Evolutionary conservation across 2,797 vertebrate genomes (phyloP), one percentile per base, ranked within the genome.

Genomic region (Lithobates sylvaticus): DNA sequence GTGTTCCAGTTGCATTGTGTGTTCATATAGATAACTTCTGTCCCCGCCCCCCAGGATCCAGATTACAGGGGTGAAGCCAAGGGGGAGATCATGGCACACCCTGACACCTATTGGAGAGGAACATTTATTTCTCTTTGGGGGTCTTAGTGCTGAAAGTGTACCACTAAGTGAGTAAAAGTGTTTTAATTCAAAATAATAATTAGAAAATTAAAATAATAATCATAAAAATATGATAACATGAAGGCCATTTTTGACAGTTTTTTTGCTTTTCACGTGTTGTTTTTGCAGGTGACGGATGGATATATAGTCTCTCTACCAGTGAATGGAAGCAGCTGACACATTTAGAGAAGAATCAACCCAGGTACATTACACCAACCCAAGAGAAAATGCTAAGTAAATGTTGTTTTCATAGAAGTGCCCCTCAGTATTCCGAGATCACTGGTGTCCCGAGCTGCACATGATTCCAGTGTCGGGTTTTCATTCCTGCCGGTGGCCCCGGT

Each of bases 31-130:
- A 39, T 76, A 27, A 1, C 16, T 36, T 74, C 12, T 83, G 10
- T n/a, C 67, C 23, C 68, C 67, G n/a, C 23, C 68, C 15, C 86
- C 5, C 87, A 96, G 95, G 78, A 95, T 96, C 88, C 78, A 82
- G 87, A 87, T 93, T 91, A 93, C 81, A 88, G 95, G 94, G 90
- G 93, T 94, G 90, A 89, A 90, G 64, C 98, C 98, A 10, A 92
- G 93, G 76, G 96, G 97, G 84, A 95, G 97, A 44, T 99, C 98
- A 1, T 99, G 98, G 98, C 98, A 99, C 88, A 96, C 97, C 0
- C 88, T 99, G 88, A 98, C 97, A 21, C 92, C 97, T 0, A 92
- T 97, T 80, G 95, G 96, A 67, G 96, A 97, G 39, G 94, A 90
- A 86, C 91, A 93, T 61, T 92, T 99, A 81, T 99, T 99, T 88